These are phyloP conservation scores for Petrocephalus schoutedeni DNA, from an alignment of 2,797 vertebrate genomes.

Conservation along the genomic window DNA sequence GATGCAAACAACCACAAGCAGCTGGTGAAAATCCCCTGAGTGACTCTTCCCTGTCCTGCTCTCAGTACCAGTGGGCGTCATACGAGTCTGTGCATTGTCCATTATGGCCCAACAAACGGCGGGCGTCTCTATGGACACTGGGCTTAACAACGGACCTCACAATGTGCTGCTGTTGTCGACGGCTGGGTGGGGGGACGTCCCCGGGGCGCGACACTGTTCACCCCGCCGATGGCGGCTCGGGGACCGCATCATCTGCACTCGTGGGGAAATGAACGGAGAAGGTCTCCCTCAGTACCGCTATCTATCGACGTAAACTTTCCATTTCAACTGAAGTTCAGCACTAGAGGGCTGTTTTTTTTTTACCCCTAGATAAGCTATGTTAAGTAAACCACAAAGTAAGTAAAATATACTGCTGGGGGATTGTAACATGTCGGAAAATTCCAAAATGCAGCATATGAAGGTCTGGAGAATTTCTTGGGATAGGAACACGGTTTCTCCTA, in stretches of 20 bases:
- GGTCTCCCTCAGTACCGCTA: not conserved
- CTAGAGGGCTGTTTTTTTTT: not conserved
- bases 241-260: not conserved
- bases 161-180: conserved; percentile 35
- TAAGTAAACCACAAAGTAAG: not conserved
- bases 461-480: not conserved
- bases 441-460: not conserved
- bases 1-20: conserved; percentile 25
- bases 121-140: conserved; percentile 31
- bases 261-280: not conserved
- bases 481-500: not conserved
- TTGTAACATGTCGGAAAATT: not conserved
- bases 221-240: not conserved
- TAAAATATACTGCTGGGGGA: not conserved
- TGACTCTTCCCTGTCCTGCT: not conserved
- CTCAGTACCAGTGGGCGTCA: conserved; percentile 17
- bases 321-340: not conserved
- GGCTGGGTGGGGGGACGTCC: conserved; percentile 10
- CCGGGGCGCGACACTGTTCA: not conserved
- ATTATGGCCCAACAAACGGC: conserved; percentile 32
- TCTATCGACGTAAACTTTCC: not conserved
- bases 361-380: not conserved
- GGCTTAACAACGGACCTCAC: conserved; percentile 31
- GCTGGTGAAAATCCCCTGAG: conserved; percentile 10
- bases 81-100: conserved; percentile 37